phyloP scores from a whole-genome alignment of 2,888 invertebrate species.

The Lordiphosa andalusiaca region DNA sequence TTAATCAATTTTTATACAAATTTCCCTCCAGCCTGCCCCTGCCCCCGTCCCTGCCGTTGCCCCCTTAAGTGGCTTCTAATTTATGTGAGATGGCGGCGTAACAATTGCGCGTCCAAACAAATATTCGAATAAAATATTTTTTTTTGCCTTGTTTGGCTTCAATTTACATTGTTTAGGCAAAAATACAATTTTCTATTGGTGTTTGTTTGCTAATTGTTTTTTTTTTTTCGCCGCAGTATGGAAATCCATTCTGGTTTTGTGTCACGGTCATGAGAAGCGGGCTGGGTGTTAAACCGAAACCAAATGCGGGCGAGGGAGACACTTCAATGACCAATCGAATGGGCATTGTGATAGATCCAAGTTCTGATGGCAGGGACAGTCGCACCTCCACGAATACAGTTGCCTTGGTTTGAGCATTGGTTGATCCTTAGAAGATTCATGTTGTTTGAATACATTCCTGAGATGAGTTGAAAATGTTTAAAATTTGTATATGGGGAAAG shows the following conservation, averaged over 20 bases:
- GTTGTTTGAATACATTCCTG: too few species aligned
- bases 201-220: conserved; percentile 10
- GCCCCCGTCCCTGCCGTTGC: too few species aligned
- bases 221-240: conserved; percentile 5
- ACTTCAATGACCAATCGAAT: too few species aligned
- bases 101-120: conserved; percentile 57
- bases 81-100: conserved; percentile 60
- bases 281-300: too few species aligned
- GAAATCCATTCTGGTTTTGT: background rate
- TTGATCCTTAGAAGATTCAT: too few species aligned
- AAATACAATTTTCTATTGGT: background rate
- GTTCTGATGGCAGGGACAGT: too few species aligned
- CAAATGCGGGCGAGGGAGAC: too few species aligned
- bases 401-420: too few species aligned
- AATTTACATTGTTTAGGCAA: conserved; percentile 8
- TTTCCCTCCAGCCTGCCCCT: conserved; percentile 5
- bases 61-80: conserved; percentile 63
- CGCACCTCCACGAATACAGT: too few species aligned
- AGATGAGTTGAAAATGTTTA: too few species aligned
- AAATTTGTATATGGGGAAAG: too few species aligned
- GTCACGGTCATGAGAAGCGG: background rate
- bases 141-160: conserved; percentile 7
- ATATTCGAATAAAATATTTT: conserved; percentile 9
- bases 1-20: conserved; percentile 55
- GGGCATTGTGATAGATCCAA: too few species aligned